Evolutionary conservation across 35 echinoderm and acorn worm species (phyloP).

Genomic region (Ophioderma brevispina): DNA sequence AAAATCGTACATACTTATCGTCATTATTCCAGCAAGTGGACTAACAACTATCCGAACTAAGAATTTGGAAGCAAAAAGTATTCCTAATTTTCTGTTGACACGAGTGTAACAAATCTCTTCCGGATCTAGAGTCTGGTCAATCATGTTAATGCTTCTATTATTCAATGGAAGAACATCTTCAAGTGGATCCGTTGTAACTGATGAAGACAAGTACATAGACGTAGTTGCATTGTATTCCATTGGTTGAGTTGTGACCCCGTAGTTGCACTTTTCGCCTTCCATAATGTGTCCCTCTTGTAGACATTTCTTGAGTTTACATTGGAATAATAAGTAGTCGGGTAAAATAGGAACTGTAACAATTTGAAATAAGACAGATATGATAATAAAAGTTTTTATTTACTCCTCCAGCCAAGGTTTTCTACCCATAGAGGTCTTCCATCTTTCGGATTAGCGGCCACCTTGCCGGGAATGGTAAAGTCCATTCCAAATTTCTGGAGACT

Average conservation of each 20-base stretch:
- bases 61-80: constrained; percentile 41
- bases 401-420: too few species aligned
- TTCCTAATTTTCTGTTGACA: not conserved
- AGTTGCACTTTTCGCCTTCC: not conserved
- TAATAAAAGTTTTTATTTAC: too few species aligned
- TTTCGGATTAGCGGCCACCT: too few species aligned
- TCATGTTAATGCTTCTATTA: too few species aligned
- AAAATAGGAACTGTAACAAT: constrained; percentile 18
- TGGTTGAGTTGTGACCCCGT: not conserved
- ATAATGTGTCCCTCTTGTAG: not conserved
- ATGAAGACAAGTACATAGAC: not conserved
- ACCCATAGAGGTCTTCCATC: too few species aligned
- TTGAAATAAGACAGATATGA: too few species aligned
- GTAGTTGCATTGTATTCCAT: not conserved
- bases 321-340: constrained; percentile 6
- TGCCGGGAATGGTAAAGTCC: too few species aligned
- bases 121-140: not conserved
- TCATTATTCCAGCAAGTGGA: constrained; percentile 5
- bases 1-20: not conserved
- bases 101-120: not conserved
- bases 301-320: constrained; percentile 1
- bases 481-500: too few species aligned
- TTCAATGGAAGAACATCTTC: not conserved
- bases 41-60: constrained; percentile 19
- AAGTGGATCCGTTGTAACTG: not conserved